Base-by-base conservation (phyloP, 2,797 vertebrate species). In the Argentina silus region DNA sequence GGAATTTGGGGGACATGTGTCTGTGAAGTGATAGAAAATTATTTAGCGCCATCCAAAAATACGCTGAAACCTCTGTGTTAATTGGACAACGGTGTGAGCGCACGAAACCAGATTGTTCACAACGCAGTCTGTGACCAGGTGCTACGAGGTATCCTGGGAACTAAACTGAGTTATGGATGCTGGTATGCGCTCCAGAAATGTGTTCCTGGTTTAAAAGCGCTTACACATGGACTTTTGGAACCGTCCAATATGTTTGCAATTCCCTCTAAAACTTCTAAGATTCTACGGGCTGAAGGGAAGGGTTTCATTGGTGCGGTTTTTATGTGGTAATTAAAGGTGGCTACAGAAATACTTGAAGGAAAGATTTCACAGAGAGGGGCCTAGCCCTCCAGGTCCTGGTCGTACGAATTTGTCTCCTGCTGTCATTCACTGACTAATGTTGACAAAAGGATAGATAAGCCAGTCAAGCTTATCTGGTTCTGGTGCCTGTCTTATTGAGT, bases 171-270 rank as follows among this genome's bases (percentile, higher is more conserved):
- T 79, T 36, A 74, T 73, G 53, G 78, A 81, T 85, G 77, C 73
- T 0, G 1, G 56, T 60, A 50, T 15, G 72, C 56, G 64, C 72
- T 82, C 73, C 70, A 78, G 77, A 80, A 82, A 87, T 83, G 81
- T 80, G 83, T 73, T 86, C 68, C 27, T 72, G 7, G 81, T 85
- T 86, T 82, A 80, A 82, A 81, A 14, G 9, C 36, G 0, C 12
- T 62, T 56, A 72, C 72, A 74, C 48, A 74, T 76, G 84, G 80
- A 86, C 85, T 70, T 19, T 74, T 81, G 79, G 78, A 80, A 68
- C 7, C 12, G 47, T 67, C 63, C 76, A 82, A 84, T 85, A 72
- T 87, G 83, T 87, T 86, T 86, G 74, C 82, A 82, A 70, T 86
- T 76, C 63, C 53, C 72, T 70, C 45, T 60, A 79, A 82, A 85